These are phyloP conservation scores for Penaeus vannamei DNA, from an alignment of 1,140 invertebrate species.

Conservation along the genomic window DNA sequence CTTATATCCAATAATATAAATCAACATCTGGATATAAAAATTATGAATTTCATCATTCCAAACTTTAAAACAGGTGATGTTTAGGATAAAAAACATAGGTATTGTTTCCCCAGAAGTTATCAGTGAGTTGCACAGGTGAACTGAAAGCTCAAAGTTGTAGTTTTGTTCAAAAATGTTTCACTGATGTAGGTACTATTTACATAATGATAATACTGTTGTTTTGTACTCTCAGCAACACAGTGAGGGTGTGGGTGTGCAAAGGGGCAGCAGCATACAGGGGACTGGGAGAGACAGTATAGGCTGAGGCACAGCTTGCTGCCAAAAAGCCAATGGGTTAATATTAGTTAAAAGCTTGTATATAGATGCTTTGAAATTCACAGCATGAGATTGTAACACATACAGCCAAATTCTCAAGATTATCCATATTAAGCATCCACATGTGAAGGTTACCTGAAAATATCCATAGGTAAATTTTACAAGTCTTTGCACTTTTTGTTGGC, in stretches of 20 bases:
- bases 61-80: constrained; percentile 26
- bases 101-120: constrained; percentile 29
- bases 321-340: no score
- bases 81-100: constrained; percentile 19
- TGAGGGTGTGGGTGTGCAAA: constrained; percentile 45
- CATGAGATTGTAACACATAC: no score
- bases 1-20: constrained; percentile 59
- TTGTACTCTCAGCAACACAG: constrained; percentile 47
- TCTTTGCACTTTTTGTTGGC: no score
- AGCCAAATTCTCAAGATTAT: no score
- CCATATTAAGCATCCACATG: no score
- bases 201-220: constrained; percentile 58
- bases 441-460: no score
- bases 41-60: not conserved
- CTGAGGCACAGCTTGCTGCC: no score
- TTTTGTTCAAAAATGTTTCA: constrained; percentile 61
- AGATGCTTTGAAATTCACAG: no score
- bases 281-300: no score
- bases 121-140: constrained; percentile 50
- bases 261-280: not conserved
- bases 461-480: no score
- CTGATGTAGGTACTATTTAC: constrained; percentile 57
- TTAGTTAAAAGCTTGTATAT: no score
- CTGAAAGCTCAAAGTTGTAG: constrained; percentile 51
- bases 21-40: constrained; percentile 42